Conservation (phyloP, 2,888 invertebrate genomes). For the Synergus itoensis region DNA sequence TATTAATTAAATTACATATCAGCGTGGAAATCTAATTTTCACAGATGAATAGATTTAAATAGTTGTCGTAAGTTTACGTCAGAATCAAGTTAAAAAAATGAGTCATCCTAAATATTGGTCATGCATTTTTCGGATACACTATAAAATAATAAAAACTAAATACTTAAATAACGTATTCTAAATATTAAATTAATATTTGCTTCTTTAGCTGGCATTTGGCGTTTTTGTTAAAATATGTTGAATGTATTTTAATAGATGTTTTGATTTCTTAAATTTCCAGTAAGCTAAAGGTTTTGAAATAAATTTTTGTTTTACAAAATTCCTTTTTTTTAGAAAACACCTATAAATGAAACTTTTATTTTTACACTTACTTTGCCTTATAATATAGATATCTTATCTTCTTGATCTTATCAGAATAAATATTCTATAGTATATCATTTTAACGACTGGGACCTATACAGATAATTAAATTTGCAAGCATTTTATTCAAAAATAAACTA, state of each 20-base stretch:
- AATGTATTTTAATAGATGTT: not conserved
- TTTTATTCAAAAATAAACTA: not conserved
- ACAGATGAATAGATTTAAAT: not conserved
- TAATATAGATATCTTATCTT: slow-evolving; percentile 4
- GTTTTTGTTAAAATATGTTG: not conserved
- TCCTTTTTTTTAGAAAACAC: not conserved
- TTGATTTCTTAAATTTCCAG: not conserved
- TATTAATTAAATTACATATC: not conserved
- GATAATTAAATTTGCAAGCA: not conserved
- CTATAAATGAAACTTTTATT: not conserved
- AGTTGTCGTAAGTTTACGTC: not conserved
- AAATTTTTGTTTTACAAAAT: not conserved
- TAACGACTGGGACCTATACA: not conserved
- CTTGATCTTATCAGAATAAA: not conserved
- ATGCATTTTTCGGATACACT: not conserved
- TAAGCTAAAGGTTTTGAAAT: not conserved
- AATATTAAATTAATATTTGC: no score
- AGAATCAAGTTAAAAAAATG: not conserved
- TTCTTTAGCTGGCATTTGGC: no score
- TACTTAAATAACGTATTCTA: no score
- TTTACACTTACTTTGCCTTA: not conserved
- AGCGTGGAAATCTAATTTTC: not conserved
- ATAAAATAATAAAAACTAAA: no score
- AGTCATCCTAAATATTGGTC: not conserved
- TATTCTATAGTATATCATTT: not conserved